Evolutionary conservation across 2,797 vertebrate species (phyloP).

Genomic region (Emydoidea blandingii): DNA sequence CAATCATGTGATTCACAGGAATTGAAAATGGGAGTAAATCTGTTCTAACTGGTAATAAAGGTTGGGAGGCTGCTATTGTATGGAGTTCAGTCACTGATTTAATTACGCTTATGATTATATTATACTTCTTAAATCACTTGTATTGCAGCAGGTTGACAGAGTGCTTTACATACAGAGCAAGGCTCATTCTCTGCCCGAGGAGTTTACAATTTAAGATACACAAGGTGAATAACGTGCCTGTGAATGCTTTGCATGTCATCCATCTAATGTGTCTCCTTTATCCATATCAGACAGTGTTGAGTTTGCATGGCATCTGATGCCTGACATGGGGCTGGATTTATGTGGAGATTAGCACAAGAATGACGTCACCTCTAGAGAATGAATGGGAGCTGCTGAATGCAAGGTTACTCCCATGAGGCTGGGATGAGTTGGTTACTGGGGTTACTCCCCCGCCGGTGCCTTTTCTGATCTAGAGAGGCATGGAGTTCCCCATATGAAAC

Average conservation of each 20-base stretch:
- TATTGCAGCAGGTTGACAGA: fast-evolving
- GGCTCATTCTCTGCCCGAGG: neutral
- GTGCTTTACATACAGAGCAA: fast-evolving
- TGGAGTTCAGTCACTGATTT: neutral
- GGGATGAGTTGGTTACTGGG: fast-evolving
- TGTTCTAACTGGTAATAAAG: neutral
- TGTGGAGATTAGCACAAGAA: neutral
- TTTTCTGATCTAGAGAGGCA: too few species aligned
- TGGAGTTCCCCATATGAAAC: neutral
- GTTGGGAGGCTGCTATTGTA: neutral
- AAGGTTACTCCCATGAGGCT: fast-evolving
- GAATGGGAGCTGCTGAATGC: neutral
- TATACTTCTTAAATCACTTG: neutral
- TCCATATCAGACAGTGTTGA: fast-evolving
- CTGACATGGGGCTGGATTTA: neutral
- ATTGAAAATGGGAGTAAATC: neutral
- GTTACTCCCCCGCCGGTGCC: neutral
- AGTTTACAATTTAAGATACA: neutral
- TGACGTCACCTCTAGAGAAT: fast-evolving
- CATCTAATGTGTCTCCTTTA: fast-evolving
- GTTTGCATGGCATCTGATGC: neutral
- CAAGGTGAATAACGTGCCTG: neutral
- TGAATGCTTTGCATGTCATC: neutral
- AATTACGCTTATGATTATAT: neutral
- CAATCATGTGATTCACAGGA: neutral